phyloP scores from a whole-genome alignment of 2,888 invertebrate species.

The Cryptocheilus praepositus region DNA sequence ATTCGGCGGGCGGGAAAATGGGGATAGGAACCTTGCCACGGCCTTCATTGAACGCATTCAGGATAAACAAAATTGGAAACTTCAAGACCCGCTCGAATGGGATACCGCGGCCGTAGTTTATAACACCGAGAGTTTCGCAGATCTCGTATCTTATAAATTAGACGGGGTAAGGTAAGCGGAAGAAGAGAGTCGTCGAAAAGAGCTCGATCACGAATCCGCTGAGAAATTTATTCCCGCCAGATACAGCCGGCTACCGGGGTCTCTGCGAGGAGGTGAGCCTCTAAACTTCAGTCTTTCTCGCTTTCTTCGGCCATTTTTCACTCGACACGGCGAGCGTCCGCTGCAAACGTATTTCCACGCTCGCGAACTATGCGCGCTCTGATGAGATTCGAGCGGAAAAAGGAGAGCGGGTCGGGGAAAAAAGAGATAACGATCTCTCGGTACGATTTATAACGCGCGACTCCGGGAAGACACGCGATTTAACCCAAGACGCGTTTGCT shows the following conservation, averaged over 20 bases:
- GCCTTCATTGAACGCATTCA: no score
- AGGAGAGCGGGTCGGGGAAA: conserved; percentile 8
- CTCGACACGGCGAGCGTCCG: conserved; percentile 28
- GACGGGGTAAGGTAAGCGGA: not conserved
- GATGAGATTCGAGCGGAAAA: conserved; percentile 6
- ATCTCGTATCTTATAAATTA: not conserved
- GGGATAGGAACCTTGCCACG: no score
- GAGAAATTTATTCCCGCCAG: conserved; percentile 42
- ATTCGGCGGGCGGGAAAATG: no score
- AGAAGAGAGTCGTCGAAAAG: conserved; percentile 32
- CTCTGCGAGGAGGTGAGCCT: conserved; percentile 32
- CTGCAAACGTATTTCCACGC: conserved; percentile 17
- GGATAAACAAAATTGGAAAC: no score
- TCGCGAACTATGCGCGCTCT: not conserved
- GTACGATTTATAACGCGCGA: not conserved
- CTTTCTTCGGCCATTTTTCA: conserved; percentile 45
- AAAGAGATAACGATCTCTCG: not conserved
- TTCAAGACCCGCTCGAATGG: not conserved
- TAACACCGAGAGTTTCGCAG: conserved; percentile 5
- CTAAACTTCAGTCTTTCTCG: conserved; percentile 42
- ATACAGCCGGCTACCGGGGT: conserved; percentile 22
- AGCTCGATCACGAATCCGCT: conserved; percentile 44
- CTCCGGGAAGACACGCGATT: no score
- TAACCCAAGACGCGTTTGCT: no score
- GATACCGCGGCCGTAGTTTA: conserved; percentile 9